Conservation (phyloP, 2,888 invertebrate species). For the Ophonus ardosiacus region DNA sequence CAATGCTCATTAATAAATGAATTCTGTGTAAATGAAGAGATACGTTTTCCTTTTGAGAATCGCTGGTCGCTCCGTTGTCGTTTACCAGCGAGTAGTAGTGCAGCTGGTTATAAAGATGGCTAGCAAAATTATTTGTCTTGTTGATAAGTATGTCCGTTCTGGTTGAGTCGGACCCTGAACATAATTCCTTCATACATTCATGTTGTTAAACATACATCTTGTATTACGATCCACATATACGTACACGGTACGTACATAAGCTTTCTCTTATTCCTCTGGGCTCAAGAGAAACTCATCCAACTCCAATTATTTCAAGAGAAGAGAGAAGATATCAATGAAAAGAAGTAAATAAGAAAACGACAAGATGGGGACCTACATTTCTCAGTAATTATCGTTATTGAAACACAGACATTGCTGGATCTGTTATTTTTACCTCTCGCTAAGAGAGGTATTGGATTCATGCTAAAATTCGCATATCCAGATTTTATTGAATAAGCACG, state of each 20-base stretch:
- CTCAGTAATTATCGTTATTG: no score
- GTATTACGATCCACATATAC: conserved; percentile 3
- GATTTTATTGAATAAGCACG: no score
- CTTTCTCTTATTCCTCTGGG: background rate
- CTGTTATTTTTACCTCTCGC: no score
- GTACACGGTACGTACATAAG: background rate
- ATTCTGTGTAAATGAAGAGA: no score
- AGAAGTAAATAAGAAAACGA: no score
- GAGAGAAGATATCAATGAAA: no score
- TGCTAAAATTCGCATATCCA: no score
- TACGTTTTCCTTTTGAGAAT: background rate
- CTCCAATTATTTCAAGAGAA: background rate
- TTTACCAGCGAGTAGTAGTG: background rate
- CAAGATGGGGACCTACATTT: no score
- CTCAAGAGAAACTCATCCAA: background rate
- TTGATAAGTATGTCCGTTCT: conserved; percentile 48
- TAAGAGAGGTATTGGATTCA: no score
- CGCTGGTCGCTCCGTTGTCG: conserved; percentile 10
- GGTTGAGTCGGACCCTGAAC: conserved; percentile 27
- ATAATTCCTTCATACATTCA: conserved; percentile 31
- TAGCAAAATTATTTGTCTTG: conserved; percentile 39
- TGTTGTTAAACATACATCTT: conserved; percentile 29
- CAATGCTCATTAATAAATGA: no score
- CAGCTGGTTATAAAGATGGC: conserved; percentile 47
- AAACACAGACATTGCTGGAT: no score